These are phyloP conservation scores for Rhinogobio ventralis DNA, from an alignment of 2,797 vertebrate genomes.

Conservation along the genomic window DNA sequence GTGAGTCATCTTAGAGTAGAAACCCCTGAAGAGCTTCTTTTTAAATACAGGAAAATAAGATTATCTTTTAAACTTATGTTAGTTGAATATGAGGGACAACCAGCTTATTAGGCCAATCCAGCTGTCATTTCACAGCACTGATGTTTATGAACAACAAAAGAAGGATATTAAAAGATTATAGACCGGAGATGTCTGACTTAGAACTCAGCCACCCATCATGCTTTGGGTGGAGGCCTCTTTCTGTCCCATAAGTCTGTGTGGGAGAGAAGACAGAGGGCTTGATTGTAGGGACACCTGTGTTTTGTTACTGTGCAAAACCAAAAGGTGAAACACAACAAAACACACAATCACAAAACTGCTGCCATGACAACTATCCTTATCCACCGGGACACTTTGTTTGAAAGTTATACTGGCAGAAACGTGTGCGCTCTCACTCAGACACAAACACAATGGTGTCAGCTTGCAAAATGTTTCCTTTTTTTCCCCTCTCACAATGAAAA, in stretches of 20 bases:
- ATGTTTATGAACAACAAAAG: conserved; percentile 36
- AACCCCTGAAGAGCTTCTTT: not conserved
- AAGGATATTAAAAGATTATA: conserved; percentile 47
- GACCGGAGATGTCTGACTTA: conserved; percentile 33
- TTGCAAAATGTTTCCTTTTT: conserved; percentile 21
- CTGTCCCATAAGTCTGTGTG: conserved; percentile 44
- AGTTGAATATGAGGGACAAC: not conserved
- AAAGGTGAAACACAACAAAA: conserved; percentile 45
- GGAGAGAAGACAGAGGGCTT: conserved; percentile 30
- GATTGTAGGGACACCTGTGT: conserved; percentile 54
- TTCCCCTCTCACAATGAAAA: not conserved
- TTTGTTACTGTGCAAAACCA: conserved; percentile 40
- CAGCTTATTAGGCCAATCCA: conserved; percentile 24
- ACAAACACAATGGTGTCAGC: conserved; percentile 21
- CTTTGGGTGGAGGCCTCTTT: conserved; percentile 50
- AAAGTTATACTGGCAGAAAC: conserved; percentile 40
- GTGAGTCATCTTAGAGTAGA: not conserved
- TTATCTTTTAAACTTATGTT: not conserved
- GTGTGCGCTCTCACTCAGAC: not conserved
- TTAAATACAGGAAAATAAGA: not conserved
- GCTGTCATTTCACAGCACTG: conserved; percentile 20
- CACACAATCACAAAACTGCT: conserved; percentile 55
- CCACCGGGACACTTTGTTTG: conserved; percentile 42
- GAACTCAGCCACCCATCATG: conserved; percentile 9
- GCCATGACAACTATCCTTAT: conserved; percentile 50